A percentile compares a stretch with the other conserved stretches of the same genome.
Conservation (phyloP, 2,888 invertebrate species). For the Melangyna quadrimaculata region DNA sequence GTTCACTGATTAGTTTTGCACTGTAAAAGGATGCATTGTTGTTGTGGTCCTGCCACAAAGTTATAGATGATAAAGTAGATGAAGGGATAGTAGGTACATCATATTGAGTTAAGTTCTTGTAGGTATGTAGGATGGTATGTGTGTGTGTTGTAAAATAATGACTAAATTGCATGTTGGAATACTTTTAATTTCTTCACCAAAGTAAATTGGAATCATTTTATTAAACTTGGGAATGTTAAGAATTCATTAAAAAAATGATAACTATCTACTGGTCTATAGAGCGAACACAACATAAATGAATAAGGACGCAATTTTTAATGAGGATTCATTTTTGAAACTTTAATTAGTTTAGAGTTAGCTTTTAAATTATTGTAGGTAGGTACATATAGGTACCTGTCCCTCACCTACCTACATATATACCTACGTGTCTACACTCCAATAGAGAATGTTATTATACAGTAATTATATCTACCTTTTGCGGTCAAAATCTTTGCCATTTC, state of each 20-base stretch:
- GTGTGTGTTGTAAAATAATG: slow-evolving; percentile 12
- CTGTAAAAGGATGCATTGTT: neutral
- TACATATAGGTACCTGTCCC: too few species aligned
- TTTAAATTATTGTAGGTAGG: neutral
- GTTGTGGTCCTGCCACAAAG: slow-evolving; percentile 3
- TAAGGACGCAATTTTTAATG: slow-evolving; percentile 12
- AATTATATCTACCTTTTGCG: neutral
- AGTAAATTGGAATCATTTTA: slow-evolving; percentile 29
- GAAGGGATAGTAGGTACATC: neutral
- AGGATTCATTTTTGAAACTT: neutral
- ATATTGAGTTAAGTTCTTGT: neutral
- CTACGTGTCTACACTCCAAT: neutral
- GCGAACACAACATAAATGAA: too few species aligned
- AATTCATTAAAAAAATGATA: neutral
- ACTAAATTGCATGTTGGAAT: slow-evolving; percentile 25
- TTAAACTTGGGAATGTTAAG: neutral
- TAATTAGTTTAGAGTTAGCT: neutral
- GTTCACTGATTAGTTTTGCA: slow-evolving; percentile 63
- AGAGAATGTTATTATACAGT: neutral
- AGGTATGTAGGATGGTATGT: too few species aligned
- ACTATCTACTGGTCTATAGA: neutral
- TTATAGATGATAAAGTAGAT: neutral
- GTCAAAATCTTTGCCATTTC: neutral
- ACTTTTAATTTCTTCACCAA: slow-evolving; percentile 44
- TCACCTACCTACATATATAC: too few species aligned